phyloP scores from a whole-genome alignment of 2,797 vertebrate genomes.

The Alectoris magna region DNA sequence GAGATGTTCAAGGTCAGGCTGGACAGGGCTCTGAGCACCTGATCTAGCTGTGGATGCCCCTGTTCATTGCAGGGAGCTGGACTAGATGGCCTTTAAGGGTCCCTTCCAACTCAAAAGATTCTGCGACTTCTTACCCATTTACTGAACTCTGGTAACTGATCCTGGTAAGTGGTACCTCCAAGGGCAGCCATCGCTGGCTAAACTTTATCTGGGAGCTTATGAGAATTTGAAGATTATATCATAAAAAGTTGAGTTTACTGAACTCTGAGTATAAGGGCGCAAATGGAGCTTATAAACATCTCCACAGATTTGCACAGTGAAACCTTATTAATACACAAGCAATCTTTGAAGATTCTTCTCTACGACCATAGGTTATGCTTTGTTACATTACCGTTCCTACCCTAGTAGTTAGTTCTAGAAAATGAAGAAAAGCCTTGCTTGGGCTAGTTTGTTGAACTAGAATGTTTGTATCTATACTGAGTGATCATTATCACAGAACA shows the following conservation, averaged over 20 bases:
- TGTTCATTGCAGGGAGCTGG: no score
- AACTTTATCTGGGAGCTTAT: background rate
- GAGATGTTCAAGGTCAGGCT: no score
- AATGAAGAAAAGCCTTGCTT: background rate
- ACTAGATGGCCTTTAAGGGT: no score
- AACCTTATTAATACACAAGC: background rate
- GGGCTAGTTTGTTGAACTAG: rapidly evolving
- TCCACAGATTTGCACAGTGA: background rate
- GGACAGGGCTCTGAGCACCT: no score
- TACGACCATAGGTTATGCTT: background rate
- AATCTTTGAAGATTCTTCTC: background rate
- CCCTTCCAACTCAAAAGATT: no score
- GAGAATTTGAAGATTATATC: background rate
- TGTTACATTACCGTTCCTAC: background rate
- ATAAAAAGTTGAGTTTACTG: background rate
- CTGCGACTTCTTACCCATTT: background rate
- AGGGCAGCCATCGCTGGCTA: background rate
- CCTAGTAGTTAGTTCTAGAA: background rate
- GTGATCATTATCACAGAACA: background rate
- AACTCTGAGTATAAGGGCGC: background rate
- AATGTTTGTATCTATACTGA: background rate
- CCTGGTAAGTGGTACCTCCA: background rate
- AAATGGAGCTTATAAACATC: background rate
- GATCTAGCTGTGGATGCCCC: no score
- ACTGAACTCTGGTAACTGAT: background rate